Conservation (phyloP, 1,140 invertebrate genomes). For the Drosophila neocordata region DNA sequence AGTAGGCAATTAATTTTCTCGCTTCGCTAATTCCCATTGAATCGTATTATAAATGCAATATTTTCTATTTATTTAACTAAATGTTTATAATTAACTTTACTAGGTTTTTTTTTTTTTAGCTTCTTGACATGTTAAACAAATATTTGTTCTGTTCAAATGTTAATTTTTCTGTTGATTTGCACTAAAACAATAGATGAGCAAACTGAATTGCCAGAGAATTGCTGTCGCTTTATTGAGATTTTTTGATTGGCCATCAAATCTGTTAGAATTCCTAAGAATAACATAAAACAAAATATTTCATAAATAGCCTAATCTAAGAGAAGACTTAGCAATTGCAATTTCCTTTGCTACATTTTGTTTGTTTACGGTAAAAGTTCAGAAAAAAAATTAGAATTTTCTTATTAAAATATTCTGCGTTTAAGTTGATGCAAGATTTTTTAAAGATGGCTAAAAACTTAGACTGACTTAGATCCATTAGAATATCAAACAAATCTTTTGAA, state of each 20-base stretch:
- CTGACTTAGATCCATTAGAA: no score
- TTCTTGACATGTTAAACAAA: not conserved
- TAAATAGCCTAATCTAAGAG: conserved; percentile 71
- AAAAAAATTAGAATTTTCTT: conserved; percentile 40
- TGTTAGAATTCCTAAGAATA: conserved; percentile 56
- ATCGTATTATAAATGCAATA: not conserved
- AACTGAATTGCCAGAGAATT: not conserved
- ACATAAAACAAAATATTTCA: conserved; percentile 68
- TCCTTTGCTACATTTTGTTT: conserved; percentile 28
- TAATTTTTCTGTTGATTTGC: not conserved
- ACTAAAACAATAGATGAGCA: not conserved
- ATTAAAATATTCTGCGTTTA: no score
- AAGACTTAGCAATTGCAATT: conserved; percentile 43
- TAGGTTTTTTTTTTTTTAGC: not conserved
- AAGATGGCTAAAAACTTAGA: no score
- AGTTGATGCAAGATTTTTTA: no score
- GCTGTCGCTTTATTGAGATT: not conserved
- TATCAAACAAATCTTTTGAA: no score
- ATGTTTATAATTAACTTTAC: conserved; percentile 10
- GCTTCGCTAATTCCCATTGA: not conserved
- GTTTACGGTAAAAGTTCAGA: conserved; percentile 22
- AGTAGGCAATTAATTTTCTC: not conserved
- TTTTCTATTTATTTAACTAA: conserved; percentile 1
- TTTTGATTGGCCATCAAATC: conserved; percentile 63
- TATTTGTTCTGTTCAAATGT: not conserved